phyloP scores from a whole-genome alignment of 2,888 invertebrate genomes.

The Tetropium fuscum region DNA sequence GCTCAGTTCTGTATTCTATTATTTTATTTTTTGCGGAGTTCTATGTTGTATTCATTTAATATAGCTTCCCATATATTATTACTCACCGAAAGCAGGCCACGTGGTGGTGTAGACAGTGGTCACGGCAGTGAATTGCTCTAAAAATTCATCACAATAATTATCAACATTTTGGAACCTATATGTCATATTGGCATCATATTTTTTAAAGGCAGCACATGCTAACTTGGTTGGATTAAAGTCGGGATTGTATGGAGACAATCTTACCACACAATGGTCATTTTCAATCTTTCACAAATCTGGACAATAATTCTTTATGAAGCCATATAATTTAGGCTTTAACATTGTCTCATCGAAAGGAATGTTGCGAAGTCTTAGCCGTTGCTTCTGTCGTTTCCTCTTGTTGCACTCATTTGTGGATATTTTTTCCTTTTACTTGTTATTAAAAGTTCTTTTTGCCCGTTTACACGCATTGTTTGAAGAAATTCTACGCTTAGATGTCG shows the following conservation, averaged over 20 bases:
- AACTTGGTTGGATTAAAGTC: slow-evolving; percentile 1
- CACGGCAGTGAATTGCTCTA: too few relatives aligned
- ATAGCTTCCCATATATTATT: too few relatives aligned
- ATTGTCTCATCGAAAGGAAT: slow-evolving; percentile 25
- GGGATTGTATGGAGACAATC: neutral
- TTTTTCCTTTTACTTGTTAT: slow-evolving; percentile 35
- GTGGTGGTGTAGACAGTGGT: too few relatives aligned
- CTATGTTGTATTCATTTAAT: too few relatives aligned
- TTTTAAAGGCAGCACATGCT: neutral
- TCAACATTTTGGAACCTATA: neutral
- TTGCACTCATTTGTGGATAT: slow-evolving; percentile 4
- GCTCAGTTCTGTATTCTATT: too few relatives aligned
- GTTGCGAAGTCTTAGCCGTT: slow-evolving; percentile 27
- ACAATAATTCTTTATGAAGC: slow-evolving; percentile 26
- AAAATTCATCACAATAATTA: neutral
- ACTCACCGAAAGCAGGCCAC: too few relatives aligned
- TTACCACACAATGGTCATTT: slow-evolving; percentile 4
- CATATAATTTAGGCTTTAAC: slow-evolving; percentile 32
- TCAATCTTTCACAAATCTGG: slow-evolving; percentile 10
- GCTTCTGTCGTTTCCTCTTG: slow-evolving; percentile 11
- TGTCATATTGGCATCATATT: neutral
- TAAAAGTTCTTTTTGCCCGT: too few relatives aligned
- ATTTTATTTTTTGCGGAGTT: too few relatives aligned
- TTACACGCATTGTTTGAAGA: too few relatives aligned
- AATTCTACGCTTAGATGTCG: too few relatives aligned